phyloP scores from a whole-genome alignment of 1,140 invertebrate genomes.

The Tetramorium parvispinum region DNA sequence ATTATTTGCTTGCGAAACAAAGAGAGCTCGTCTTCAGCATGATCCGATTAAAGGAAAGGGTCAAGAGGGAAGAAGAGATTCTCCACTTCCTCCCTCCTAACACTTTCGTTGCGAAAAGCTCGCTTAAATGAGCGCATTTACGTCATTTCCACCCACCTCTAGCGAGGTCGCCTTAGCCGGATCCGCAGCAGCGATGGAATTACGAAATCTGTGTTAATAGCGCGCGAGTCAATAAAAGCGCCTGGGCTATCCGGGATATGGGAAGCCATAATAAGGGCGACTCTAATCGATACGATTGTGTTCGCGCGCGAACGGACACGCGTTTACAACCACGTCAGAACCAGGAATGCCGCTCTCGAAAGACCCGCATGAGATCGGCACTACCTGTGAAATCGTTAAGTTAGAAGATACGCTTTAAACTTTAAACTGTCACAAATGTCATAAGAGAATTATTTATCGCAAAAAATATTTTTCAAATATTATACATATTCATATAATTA shows the following conservation, averaged over 20 bases:
- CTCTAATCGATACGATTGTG: constrained; percentile 53
- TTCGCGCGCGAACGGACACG: constrained; percentile 18
- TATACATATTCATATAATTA: neutral
- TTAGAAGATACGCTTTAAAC: neutral
- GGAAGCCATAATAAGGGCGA: constrained; percentile 44
- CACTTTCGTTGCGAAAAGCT: constrained; percentile 52
- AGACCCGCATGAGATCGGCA: constrained; percentile 22
- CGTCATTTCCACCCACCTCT: constrained; percentile 57
- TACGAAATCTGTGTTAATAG: constrained; percentile 70
- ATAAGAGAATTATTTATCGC: neutral
- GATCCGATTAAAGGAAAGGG: constrained; percentile 62
- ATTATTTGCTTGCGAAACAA: constrained; percentile 59
- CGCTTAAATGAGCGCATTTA: constrained; percentile 48
- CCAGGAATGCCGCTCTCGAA: constrained; percentile 25
- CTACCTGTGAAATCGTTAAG: neutral
- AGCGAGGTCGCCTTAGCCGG: constrained; percentile 50
- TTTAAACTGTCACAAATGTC: neutral
- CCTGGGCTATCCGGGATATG: constrained; percentile 19
- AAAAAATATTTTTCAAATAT: neutral
- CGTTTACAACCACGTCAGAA: constrained; percentile 22
- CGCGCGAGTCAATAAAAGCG: constrained; percentile 57
- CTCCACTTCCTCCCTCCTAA: neutral
- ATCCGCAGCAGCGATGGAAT: constrained; percentile 2
- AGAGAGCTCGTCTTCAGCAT: constrained; percentile 30
- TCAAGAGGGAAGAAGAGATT: constrained; percentile 13